Base-by-base conservation (phyloP, 1,140 invertebrate species). In the Drosophila chauvacae region DNA sequence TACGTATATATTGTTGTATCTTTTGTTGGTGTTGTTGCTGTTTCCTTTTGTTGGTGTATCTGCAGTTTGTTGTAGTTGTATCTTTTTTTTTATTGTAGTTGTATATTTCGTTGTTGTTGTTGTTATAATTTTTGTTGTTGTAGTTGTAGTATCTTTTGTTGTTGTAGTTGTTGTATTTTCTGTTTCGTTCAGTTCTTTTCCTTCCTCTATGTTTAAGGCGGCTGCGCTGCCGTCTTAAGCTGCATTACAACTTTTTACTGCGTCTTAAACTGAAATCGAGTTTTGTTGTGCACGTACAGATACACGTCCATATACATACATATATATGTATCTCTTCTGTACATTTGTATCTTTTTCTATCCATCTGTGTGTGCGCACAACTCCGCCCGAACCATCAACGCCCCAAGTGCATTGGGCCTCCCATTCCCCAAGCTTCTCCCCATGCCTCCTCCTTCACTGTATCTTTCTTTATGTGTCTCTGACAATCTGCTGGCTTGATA, bases 191-290 rank as follows among this genome's bases (percentile, higher is more conserved):
- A 63, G 84, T 90, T 88, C 75, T 83, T 90, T 90, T 90, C 81
- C 85, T 90, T 90, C 85, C 85, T 90, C 85, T 90, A 79, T 85
- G 81, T 79, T 90, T 90, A 90, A 85, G 62, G 77, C 77, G 81
- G 70, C 81, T 90, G 85, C 81, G 85, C 81, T 79, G 77, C 85
- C 77, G 81, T 84, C 81, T 90, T 85, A 90, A 90, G 85, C 85
- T 90, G 85, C 85, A 90, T 90, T 90, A 90, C 85, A 80, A 90
- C 85, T 90, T 90, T 90, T 90, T 90, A 90, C 85, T 90, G 85
- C 85, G 85, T 90, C 85, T 90, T 90, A 90, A 72, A 90, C 85
- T 90, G 85, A 90, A 90, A 90, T 90, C 85, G 85, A 90, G 85
- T 90, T 90, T 90, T 81, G 63, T 86, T 85, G 69, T 86, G 55